Evolutionary conservation across 2,113 vertebrate species (phyloP).

Genomic region (Oncorhynchus clarkii): DNA sequence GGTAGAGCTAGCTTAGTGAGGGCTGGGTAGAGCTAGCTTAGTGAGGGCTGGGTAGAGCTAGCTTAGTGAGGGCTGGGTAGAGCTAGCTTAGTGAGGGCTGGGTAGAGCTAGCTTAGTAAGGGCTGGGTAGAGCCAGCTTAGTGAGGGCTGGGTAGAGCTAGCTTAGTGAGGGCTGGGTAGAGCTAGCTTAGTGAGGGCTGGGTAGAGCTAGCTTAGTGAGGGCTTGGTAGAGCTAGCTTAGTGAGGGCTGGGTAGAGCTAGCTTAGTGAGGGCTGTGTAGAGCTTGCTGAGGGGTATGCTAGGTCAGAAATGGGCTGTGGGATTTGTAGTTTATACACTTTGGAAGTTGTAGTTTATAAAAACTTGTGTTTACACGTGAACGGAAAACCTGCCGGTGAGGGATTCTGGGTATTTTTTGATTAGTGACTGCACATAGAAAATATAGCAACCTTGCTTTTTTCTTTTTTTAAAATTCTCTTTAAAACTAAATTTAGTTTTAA

Average conservation of each 20-base stretch:
- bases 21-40: no score
- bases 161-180: background rate
- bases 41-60: no score
- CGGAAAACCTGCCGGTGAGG: constrained; percentile 36
- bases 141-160: no score
- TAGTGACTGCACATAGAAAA: constrained; percentile 68
- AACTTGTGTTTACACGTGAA: constrained; percentile 60
- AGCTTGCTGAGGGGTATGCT: background rate
- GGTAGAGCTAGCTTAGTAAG: no score
- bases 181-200: background rate
- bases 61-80: no score
- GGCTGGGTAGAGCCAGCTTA: background rate
- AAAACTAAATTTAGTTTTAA: constrained; percentile 64
- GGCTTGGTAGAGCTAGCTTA: no score
- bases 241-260: no score
- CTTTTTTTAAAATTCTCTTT: constrained; percentile 56
- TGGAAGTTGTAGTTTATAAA: constrained; percentile 37
- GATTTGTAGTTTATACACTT: constrained; percentile 48
- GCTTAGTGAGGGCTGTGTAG: no score
- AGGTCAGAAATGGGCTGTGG: constrained; percentile 38
- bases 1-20: no score
- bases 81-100: no score
- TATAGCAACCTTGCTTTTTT: constrained; percentile 70
- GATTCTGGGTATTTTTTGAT: constrained; percentile 60
- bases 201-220: no score